Percentiles rank a stretch among this genome's conserved stretches.
These are phyloP conservation scores for Spilogale gracilis DNA, from an alignment of 2,113 vertebrate species.

Conservation along the genomic window DNA sequence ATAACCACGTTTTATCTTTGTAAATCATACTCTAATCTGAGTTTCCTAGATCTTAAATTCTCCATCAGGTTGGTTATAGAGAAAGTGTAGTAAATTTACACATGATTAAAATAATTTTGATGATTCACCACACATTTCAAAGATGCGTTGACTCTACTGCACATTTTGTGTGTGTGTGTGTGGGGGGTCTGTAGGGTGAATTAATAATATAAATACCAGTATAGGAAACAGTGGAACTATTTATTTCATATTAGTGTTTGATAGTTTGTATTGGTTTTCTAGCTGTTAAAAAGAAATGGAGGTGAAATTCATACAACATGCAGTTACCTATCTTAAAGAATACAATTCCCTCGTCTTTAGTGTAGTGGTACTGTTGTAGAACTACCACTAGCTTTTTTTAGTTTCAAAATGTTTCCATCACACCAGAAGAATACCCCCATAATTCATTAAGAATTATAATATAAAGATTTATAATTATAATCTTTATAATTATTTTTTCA, in stretches of 20 bases:
- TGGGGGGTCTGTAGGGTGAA: background rate
- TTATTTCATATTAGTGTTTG: background rate
- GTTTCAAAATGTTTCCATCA: constrained; percentile 30
- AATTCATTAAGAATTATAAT: background rate
- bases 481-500: background rate
- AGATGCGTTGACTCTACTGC: background rate
- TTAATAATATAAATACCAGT: background rate
- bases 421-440: background rate
- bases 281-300: background rate
- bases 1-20: background rate
- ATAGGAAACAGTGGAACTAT: background rate
- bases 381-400: background rate
- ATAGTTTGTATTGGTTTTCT: background rate
- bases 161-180: background rate
- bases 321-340: background rate
- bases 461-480: too few relatives aligned
- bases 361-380: background rate
- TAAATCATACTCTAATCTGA: background rate
- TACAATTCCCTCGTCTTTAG: background rate
- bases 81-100: background rate
- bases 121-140: background rate
- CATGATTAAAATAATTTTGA: constrained; percentile 8
- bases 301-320: background rate
- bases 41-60: background rate
- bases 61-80: background rate